These are phyloP conservation scores for Chrysogorgia sp. DNA, from an alignment of 92 coral and sea anemone species.

Conservation along the genomic window DNA sequence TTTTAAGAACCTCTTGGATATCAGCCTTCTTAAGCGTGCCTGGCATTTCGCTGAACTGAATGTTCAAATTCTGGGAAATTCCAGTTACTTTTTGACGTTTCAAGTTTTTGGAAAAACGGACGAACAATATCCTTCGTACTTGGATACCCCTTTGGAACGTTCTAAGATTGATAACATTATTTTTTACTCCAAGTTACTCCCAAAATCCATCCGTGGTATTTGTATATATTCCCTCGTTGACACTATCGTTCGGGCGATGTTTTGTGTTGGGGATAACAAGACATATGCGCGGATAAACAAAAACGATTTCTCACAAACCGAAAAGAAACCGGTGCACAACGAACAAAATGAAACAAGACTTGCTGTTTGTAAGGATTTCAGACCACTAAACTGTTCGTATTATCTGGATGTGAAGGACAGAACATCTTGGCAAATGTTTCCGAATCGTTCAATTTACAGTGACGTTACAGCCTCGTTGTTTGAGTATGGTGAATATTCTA, in stretches of 20 bases:
- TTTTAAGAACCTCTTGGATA: conserved; percentile 6
- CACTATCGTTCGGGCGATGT: neutral
- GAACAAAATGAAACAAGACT: neutral
- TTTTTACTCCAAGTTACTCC: neutral
- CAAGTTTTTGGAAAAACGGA: neutral
- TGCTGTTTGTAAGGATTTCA: neutral
- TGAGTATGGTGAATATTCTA: conserved; percentile 34
- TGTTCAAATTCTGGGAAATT: neutral
- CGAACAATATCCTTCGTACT: neutral
- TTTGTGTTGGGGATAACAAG: conserved; percentile 1
- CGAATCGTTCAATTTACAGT: conserved; percentile 21
- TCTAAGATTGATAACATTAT: conserved; percentile 3
- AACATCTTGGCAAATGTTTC: neutral
- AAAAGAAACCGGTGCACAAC: too few relatives aligned
- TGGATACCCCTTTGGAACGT: neutral
- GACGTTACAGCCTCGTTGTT: conserved; percentile 6
- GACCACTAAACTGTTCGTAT: conserved; percentile 30
- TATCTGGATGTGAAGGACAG: neutral
- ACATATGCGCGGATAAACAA: neutral
- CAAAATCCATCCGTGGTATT: neutral
- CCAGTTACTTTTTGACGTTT: neutral
- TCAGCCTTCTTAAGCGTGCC: conserved; percentile 6
- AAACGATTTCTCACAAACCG: neutral
- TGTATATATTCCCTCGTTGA: neutral
- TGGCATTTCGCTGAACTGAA: neutral